Percentiles rank a stretch among this genome's conserved stretches.
phyloP scores from a whole-genome alignment of 1,140 invertebrate genomes.

The Trichogramma pretiosum region DNA sequence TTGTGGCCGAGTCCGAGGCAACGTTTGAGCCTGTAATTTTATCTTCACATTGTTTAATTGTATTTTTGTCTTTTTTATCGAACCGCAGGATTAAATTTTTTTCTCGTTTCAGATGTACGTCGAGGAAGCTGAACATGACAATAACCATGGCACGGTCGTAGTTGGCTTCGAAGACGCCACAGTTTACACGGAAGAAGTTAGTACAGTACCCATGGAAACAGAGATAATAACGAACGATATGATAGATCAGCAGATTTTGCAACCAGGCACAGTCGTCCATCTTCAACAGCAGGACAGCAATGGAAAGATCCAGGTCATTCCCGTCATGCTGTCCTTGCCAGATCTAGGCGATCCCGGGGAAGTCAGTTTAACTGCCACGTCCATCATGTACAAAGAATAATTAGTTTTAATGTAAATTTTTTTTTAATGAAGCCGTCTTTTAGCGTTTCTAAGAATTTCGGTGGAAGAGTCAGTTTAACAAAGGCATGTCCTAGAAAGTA shows the following conservation, averaged over 20 bases:
- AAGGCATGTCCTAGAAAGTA: no score
- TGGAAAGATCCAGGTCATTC: constrained; percentile 42
- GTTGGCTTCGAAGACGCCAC: constrained; percentile 35
- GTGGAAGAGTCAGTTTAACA: no score
- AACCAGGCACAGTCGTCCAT: constrained; percentile 35
- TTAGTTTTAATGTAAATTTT: no score
- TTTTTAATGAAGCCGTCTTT: no score
- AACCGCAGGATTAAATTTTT: not conserved
- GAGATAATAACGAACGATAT: constrained; percentile 37
- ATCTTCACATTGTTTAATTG: not conserved
- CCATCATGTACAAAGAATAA: constrained; percentile 41
- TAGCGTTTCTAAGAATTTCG: no score
- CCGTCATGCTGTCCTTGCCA: constrained; percentile 39
- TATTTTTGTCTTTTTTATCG: no score
- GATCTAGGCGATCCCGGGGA: constrained; percentile 36
- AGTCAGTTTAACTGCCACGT: constrained; percentile 38
- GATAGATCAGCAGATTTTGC: constrained; percentile 34
- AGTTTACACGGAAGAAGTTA: constrained; percentile 42
- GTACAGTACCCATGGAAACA: constrained; percentile 35
- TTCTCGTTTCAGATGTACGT: constrained; percentile 21
- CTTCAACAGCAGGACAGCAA: constrained; percentile 35
- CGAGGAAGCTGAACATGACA: constrained; percentile 17
- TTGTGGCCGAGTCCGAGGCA: constrained; percentile 1
- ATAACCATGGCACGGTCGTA: constrained; percentile 31
- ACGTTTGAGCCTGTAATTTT: constrained; percentile 5